Evolutionary conservation across 2,113 vertebrate genomes (phyloP), one percentile per base, ranked within the genome.

Genomic region (Ornithorhynchus anatinus): DNA sequence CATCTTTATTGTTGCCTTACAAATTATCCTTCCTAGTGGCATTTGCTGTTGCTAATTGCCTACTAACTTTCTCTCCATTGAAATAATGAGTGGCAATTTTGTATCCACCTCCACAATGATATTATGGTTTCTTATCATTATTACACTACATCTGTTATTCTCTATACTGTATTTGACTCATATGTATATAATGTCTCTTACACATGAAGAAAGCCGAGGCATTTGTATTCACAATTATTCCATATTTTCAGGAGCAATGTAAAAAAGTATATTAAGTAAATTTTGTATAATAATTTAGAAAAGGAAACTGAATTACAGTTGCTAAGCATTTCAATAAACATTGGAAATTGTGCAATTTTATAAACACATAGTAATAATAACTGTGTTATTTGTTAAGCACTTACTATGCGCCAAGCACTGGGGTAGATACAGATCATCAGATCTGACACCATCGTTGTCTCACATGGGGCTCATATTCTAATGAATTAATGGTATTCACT

Each of bases 141-240:
- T 75, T 75, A 36, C 35, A 25, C 57, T 60, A 67, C 27, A 43
- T 70, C 60, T 59, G 29, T 67, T 79, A 79, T 37, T 77, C 25
- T 44, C 22, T 45, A 51, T 27, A 56, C 17, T 57, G 36, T 38
- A 17, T 77, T 72, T 81, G 66, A 84, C 59, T 74, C 79, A 50
- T 58, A 64, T 37, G 31, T 51, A 48, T 58, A 74, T 52, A 72
- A 56, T 53, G n/a, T 33, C 37, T 73, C 54, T 65, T 80, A 79
- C 37, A 70, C 52, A 47, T 19, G 52, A 77, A 70, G 31, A 19
- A 70, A 79, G 62, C 22, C 62, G 57, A 62, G 14, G 6, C 22
- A 70, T 84, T 84, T 67, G 40, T 77, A 72, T 72, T 69, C 57
- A 81, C 81, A 72, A 84, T 77, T 77, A 81, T 74, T 77, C 63